These are phyloP conservation scores for Heterotilapia buettikoferi DNA, from an alignment of 2,113 vertebrate species.

Conservation along the genomic window DNA sequence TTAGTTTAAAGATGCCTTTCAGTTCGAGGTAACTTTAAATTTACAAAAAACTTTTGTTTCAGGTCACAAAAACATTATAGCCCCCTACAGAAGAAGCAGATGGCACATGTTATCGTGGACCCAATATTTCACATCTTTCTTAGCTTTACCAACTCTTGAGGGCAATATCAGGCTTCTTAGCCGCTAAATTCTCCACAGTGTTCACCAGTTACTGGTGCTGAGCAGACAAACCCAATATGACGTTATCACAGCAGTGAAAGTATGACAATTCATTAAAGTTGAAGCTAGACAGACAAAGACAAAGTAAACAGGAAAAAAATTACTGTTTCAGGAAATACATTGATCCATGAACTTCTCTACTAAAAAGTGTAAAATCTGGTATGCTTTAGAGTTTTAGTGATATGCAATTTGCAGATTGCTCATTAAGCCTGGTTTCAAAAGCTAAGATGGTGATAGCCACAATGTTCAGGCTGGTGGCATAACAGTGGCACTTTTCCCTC, in stretches of 20 bases:
- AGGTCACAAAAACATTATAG: not conserved
- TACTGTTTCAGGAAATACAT: not conserved
- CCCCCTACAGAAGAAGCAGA: not conserved
- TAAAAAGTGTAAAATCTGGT: not conserved
- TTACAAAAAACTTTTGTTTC: not conserved
- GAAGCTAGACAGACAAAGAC: not conserved
- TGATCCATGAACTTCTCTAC: not conserved
- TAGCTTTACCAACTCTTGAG: not conserved
- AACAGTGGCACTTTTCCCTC: not conserved
- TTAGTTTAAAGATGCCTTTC: not conserved
- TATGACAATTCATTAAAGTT: not conserved
- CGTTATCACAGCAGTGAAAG: not conserved
- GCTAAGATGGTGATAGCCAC: not conserved
- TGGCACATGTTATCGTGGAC: not conserved
- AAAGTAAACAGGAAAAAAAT: not conserved
- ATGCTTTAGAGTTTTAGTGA: not conserved
- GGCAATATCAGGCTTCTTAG: not conserved
- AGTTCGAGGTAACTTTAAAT: not conserved
- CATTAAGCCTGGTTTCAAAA: not conserved
- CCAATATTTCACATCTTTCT: not conserved
- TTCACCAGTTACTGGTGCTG: not conserved
- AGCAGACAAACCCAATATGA: not conserved
- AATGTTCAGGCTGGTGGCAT: not conserved
- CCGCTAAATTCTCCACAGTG: not conserved
- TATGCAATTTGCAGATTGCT: not conserved